Evolutionary conservation across 2,113 vertebrate species (phyloP).

Genomic region (Notothenia rossii): DNA sequence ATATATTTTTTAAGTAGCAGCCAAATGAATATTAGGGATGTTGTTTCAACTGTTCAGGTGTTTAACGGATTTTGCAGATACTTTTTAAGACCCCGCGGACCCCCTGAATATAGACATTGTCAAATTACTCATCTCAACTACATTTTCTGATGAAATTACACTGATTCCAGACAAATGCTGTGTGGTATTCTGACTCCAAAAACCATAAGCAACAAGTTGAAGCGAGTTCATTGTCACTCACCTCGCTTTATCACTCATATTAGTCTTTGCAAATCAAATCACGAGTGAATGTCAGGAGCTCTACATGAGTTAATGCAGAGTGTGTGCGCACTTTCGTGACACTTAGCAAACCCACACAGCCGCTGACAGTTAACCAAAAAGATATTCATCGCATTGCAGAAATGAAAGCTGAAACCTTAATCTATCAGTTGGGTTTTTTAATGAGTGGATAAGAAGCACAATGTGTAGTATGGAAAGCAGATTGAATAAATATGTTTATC

Average conservation of each 20-base stretch:
- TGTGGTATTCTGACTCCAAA: not conserved
- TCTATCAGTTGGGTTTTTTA: too few relatives aligned
- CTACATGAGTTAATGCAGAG: not conserved
- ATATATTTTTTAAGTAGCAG: too few relatives aligned
- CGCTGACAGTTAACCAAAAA: not conserved
- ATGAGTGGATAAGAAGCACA: not conserved
- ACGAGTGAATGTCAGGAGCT: not conserved
- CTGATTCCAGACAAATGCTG: not conserved
- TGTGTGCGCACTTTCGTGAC: not conserved
- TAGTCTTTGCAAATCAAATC: constrained; percentile 11
- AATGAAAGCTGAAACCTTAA: not conserved
- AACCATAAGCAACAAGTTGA: not conserved
- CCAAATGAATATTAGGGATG: too few relatives aligned
- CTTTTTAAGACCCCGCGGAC: too few relatives aligned
- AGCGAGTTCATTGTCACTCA: not conserved
- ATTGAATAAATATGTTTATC: too few relatives aligned
- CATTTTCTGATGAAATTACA: not conserved
- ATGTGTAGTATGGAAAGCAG: not conserved
- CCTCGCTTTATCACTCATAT: not conserved
- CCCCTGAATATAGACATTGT: too few relatives aligned
- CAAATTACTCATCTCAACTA: not conserved
- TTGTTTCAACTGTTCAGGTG: too few relatives aligned
- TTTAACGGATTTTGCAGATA: too few relatives aligned
- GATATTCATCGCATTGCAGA: not conserved
- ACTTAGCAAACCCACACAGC: constrained; percentile 5